Base-by-base conservation (phyloP, 2,113 vertebrate genomes). In the Nerophis lumbriciformis region DNA sequence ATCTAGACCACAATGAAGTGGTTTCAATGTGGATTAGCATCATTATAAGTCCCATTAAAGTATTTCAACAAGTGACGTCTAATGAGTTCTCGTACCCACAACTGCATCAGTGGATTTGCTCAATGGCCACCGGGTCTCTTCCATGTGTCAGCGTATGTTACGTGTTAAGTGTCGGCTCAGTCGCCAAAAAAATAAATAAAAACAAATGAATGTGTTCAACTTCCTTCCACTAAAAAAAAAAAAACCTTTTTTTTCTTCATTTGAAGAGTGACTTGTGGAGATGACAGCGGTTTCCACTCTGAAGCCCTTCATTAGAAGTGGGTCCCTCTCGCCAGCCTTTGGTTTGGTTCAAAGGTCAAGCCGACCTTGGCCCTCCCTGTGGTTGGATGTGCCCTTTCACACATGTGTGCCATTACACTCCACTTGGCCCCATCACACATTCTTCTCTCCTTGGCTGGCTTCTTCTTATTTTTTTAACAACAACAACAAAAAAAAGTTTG, bases 391-490 rank as follows among this genome's bases (percentile, higher is more conserved):
- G 65, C 68, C 72, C 75, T 75, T 82, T 83, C 71, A 80, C 82
- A 85, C 72, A 75, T 84, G 78, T 83, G 69, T 75, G 68, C 82
- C 77, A 84, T 87, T 84, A 85, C 80, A 70, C 77, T 73, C 73
- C 63, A 61, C 71, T 78, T 66, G 71, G 71, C 75, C 75, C 59
- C 50, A 71, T 70, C 73, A 80, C 76, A 77, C 67, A 73, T 83
- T 81, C 71, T 49, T 85, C 79, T n/a, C n/a, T n/a, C n/a, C n/a
- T n/a, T n/a, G n/a, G n/a, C n/a, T n/a, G n/a, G n/a, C n/a, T n/a
- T n/a, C n/a, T n/a, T n/a, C n/a, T n/a, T n/a, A n/a, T n/a, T 82
- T 82, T 79, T 64, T 2, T 9, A 8, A 51, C 28, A 16, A 50
- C 19, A 8, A 42, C 56, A 68, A 59, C 28, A 71, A 45, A 16